Evolutionary conservation across 2,888 invertebrate genomes (phyloP), one percentile per base, ranked within the genome.

Genomic region (Choreutis nemorana): DNA sequence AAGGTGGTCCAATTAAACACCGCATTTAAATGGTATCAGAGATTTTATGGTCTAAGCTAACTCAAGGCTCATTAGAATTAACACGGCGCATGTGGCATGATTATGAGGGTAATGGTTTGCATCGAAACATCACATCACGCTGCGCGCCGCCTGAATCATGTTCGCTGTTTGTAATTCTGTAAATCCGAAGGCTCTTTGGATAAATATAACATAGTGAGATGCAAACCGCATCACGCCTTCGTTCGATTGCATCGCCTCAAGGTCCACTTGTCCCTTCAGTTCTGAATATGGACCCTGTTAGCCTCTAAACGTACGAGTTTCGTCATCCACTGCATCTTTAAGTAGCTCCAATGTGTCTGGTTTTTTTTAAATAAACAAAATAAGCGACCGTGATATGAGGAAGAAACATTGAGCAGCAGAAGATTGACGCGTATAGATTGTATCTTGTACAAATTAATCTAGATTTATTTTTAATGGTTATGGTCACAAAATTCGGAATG

Each of bases 201-300:
- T 41, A 44, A 43, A 37, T 50, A 45, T 40, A 8, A 40, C 25
- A 23, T 26, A 25, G 24, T 28, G 15, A 33, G 27, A 14, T 41
- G 50, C 54, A 50, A 50, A 56, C 50, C 45, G 51, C 54, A 55
- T 50, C 49, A 49, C 42, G 48, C 43, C 44, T 55, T 59, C 51
- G 54, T 57, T 56, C 48, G 50, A 34, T 45, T 36, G 37, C 42
- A 41, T 54, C 44, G 40, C 47, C 50, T 63, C 68, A 71, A 68
- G 70, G 62, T 43, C 56, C 55, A 52, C 55, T 50, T 58, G 66
- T 60, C 58, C 64, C 62, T 68, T 65, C 56, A 51, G 50, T 50
- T 60, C 50, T 50, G 49, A 51, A 56, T 51, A 57, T 41, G 44
- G 44, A 58, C 58, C 66, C 54, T 40, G 70, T 66, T 72, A 44